Percentiles rank a stretch among this genome's conserved stretches.
phyloP scores from a whole-genome alignment of 2,113 vertebrate genomes.

The Mesitornis unicolor region DNA sequence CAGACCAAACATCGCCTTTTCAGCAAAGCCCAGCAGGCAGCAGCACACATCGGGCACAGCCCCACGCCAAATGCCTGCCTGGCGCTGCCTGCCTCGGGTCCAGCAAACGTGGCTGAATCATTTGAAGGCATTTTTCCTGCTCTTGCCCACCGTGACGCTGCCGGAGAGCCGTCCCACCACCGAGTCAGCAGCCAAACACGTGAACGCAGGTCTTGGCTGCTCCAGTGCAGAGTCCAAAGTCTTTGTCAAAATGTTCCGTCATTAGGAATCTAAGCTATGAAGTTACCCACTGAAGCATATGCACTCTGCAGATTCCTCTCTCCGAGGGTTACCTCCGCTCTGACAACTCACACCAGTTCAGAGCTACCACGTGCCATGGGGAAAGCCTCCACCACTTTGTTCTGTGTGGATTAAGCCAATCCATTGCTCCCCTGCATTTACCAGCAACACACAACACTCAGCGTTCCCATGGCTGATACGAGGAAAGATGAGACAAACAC shows the following conservation, averaged over 20 bases:
- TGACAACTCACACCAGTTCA: not conserved
- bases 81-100: not conserved
- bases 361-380: fast-evolving
- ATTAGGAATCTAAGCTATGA: not conserved
- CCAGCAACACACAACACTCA: fast-evolving
- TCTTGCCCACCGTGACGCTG: not conserved
- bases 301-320: not conserved
- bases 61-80: not conserved
- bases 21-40: not conserved
- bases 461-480: fast-evolving
- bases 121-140: not conserved
- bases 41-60: too few relatives aligned
- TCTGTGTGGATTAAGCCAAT: not conserved
- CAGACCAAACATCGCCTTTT: not conserved
- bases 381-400: not conserved
- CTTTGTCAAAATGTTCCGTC: not conserved
- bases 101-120: fast-evolving
- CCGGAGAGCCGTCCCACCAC: not conserved
- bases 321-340: not conserved
- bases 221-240: slow-evolving; percentile 45
- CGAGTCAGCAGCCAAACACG: not conserved
- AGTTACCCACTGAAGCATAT: fast-evolving
- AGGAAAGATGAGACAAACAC: not conserved
- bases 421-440: fast-evolving
- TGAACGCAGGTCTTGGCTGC: not conserved